Conservation (phyloP, 1,140 invertebrate species). For the Onthophagus taurus region DNA sequence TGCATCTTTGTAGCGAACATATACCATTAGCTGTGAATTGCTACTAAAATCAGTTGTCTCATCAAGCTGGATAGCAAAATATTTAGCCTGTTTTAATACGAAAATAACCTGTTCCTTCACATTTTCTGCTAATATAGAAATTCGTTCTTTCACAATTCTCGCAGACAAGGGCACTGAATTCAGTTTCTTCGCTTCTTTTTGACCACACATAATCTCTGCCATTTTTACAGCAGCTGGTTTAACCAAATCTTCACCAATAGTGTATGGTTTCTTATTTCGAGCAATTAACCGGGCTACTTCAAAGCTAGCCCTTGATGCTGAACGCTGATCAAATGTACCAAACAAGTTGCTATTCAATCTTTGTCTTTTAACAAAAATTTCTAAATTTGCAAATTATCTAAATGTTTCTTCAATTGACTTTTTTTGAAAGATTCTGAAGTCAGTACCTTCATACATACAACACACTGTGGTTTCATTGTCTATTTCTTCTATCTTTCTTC, state of each 20-base stretch:
- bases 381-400: slow-evolving; percentile 21
- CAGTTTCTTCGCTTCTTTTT: slow-evolving; percentile 23
- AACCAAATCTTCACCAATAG: slow-evolving; percentile 22
- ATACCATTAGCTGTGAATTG: slow-evolving; percentile 19
- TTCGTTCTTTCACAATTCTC: slow-evolving; percentile 19
- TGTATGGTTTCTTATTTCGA: slow-evolving; percentile 22
- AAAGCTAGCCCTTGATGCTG: too few species aligned
- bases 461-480: slow-evolving; percentile 24
- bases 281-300: slow-evolving; percentile 22
- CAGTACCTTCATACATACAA: slow-evolving; percentile 24
- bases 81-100: slow-evolving; percentile 11
- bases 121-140: too few species aligned
- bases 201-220: slow-evolving; percentile 18
- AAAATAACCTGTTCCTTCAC: neutral
- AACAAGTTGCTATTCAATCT: slow-evolving; percentile 21
- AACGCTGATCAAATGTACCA: slow-evolving; percentile 22
- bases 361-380: slow-evolving; percentile 20
- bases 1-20: slow-evolving; percentile 21
- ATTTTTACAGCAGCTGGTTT: slow-evolving; percentile 20
- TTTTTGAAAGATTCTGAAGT: slow-evolving; percentile 25
- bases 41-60: slow-evolving; percentile 17
- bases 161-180: slow-evolving; percentile 24
- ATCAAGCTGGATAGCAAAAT: slow-evolving; percentile 14
- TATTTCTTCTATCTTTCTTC: too few species aligned
- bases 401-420: slow-evolving; percentile 24